These are phyloP conservation scores for Acronicta leporina DNA, from an alignment of 2,888 invertebrate genomes.

Conservation along the genomic window DNA sequence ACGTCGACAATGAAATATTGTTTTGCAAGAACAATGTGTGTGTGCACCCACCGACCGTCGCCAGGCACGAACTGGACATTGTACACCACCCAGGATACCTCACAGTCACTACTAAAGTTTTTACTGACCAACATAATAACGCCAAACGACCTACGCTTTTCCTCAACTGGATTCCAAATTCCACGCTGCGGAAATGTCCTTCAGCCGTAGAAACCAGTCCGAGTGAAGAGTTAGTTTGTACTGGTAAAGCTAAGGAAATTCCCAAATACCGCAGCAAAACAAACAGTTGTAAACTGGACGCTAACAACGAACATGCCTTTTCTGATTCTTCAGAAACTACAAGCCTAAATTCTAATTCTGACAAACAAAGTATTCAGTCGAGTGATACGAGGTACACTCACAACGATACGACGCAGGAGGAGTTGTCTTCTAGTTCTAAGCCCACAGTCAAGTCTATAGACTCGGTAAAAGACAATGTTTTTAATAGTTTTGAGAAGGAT, in stretches of 20 bases:
- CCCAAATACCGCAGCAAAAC: conserved; percentile 60
- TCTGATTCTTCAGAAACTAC: conserved; percentile 88
- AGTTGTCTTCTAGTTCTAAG: conserved; percentile 79
- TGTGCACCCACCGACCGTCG: conserved; percentile 97
- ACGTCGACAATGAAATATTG: conserved; percentile 95
- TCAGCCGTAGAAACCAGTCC: conserved; percentile 91
- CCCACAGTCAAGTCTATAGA: conserved; percentile 80
- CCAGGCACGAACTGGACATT: conserved; percentile 94
- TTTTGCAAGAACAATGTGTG: conserved; percentile 99
- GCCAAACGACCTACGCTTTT: conserved; percentile 94
- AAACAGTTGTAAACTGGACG: conserved; percentile 70
- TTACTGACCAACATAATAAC: conserved; percentile 93
- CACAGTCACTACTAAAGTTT: conserved; percentile 95
- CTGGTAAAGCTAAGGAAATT: conserved; percentile 72
- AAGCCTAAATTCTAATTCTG: conserved; percentile 86
- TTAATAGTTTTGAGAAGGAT: conserved; percentile 78
- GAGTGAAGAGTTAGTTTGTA: conserved; percentile 78
- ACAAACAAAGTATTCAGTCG: conserved; percentile 86
- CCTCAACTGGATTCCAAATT: conserved; percentile 98
- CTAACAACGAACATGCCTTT: conserved; percentile 82
- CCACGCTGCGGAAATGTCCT: conserved; percentile 95
- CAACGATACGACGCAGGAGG: conserved; percentile 82
- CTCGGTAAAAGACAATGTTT: conserved; percentile 78
- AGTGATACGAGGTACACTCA: conserved; percentile 79
- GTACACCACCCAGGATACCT: conserved; percentile 97